Evolutionary conservation across 2,888 invertebrate genomes (phyloP).

Genomic region (Pilophorus perplexus): DNA sequence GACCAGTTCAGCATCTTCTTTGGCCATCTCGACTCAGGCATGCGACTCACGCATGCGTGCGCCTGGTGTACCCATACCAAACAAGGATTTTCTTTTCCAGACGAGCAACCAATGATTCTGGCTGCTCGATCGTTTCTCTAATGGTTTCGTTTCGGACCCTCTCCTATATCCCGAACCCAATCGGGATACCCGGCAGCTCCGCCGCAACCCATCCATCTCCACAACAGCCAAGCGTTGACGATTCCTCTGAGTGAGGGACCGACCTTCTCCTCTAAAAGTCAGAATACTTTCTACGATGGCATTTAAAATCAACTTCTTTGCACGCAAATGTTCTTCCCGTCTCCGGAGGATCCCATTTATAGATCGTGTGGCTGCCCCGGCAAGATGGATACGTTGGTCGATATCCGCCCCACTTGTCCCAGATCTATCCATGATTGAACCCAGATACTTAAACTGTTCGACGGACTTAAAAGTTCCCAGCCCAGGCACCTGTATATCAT

Average conservation of each 20-base stretch:
- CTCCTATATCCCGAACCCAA: too few relatives aligned
- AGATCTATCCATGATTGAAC: neutral
- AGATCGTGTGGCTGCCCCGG: neutral
- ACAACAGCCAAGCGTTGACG: neutral
- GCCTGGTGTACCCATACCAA: too few relatives aligned
- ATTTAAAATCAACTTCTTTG: neutral
- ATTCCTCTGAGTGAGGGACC: neutral
- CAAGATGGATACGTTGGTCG: neutral
- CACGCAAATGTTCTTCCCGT: neutral
- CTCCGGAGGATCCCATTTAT: neutral
- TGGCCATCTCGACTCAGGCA: too few relatives aligned
- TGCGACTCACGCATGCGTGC: too few relatives aligned
- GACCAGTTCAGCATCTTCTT: too few relatives aligned
- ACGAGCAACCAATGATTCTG: too few relatives aligned
- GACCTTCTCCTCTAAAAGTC: neutral
- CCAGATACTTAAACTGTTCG: neutral
- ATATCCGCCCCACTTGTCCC: neutral
- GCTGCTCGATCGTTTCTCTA: too few relatives aligned
- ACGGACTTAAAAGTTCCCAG: neutral
- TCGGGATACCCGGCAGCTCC: neutral
- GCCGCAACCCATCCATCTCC: conserved; percentile 1
- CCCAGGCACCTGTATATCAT: neutral
- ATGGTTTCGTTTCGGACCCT: too few relatives aligned
- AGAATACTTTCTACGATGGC: neutral
- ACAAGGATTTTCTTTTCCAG: too few relatives aligned